Base-by-base conservation (phyloP, 92 coral and sea anemone species). In the Epizoanthus illoricatus region DNA sequence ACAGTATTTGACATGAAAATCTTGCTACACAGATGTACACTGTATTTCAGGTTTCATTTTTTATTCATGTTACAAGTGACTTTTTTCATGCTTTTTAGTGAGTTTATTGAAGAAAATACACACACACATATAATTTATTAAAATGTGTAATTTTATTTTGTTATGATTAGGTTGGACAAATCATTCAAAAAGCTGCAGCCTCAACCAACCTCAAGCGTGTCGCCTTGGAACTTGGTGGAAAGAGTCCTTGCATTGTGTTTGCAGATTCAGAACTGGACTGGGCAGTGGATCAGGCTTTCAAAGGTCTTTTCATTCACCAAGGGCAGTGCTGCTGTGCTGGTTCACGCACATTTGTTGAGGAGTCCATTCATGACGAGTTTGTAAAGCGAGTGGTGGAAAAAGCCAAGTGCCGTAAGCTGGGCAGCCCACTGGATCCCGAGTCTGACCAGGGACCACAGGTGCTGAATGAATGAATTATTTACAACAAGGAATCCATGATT, bases 401-500 rank as follows among this genome's bases (percentile, higher is more conserved):
- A 69, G 97, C 99, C 69, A 79, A 88, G 74, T 81, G 40, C 71
- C 84, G 92, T 47, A 84, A 87, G 58, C 84, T 96, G 20, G 99
- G 99, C 10, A 84, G 87, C 62, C 99, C 99, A 43, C 85, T 93
- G 89, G 92, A 93, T 65, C 83, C 84, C 18, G 92, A 63, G 80
- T 90, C 94, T 24, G 91, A 96, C 57, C 99, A 96, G 83, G 99
- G 99, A 54, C 99, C 99, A 49, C 99, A 96, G 98, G 99, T 96
- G 71, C 21, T 16, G 19, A 0, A 43, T 5, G 33, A 28, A 28
- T 28, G 0, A 28, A 28, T 28, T 28, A 28, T 28, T 28, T 28
- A 28, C 36, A 28, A 28, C 36, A 28, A 28, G 36, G 36, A 28
- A 28, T 0, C 36, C 36, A 28, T 28, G 36, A 28, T 28, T 28